Conservation (phyloP, 2,797 vertebrate species). For the Tympanoctomys barrerae region DNA sequence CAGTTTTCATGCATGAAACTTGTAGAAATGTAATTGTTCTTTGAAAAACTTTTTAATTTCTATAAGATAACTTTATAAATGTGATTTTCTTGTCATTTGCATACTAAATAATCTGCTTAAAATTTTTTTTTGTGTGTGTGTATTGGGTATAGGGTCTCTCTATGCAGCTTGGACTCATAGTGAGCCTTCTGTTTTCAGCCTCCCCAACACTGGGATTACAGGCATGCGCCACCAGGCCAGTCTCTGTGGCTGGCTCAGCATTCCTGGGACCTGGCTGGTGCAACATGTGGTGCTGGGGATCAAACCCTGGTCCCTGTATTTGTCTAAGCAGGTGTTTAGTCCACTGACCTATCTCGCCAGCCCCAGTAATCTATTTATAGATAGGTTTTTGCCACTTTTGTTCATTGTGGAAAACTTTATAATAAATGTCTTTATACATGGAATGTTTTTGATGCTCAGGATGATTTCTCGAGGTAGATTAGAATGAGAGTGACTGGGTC, state of each 20-base stretch:
- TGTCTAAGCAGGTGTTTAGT: too few species aligned
- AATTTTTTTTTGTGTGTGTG: too few species aligned
- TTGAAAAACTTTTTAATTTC: not conserved
- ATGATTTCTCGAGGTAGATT: slow-evolving; percentile 27
- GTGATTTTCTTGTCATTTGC: not conserved
- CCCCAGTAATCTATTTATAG: not conserved
- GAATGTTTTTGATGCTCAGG: not conserved
- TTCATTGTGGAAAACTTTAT: slow-evolving; percentile 7
- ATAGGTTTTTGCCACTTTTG: slow-evolving; percentile 2
- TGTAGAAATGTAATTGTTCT: not conserved
- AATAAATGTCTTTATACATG: slow-evolving; percentile 23
- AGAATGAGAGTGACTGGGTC: not conserved
- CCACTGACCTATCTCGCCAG: too few species aligned
- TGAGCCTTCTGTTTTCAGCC: too few species aligned
- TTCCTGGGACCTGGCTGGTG: too few species aligned
- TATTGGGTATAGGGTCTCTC: too few species aligned
- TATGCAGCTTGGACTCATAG: too few species aligned
- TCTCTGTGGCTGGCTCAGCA: too few species aligned
- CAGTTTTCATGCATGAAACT: not conserved
- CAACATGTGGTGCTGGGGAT: too few species aligned
- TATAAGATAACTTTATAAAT: slow-evolving; percentile 32
- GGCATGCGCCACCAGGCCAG: too few species aligned
- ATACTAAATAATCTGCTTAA: not conserved
- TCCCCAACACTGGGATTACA: too few species aligned
- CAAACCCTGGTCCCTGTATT: too few species aligned